These are phyloP conservation scores for Torymus tubicola DNA, from an alignment of 2,888 invertebrate genomes.

Conservation along the genomic window DNA sequence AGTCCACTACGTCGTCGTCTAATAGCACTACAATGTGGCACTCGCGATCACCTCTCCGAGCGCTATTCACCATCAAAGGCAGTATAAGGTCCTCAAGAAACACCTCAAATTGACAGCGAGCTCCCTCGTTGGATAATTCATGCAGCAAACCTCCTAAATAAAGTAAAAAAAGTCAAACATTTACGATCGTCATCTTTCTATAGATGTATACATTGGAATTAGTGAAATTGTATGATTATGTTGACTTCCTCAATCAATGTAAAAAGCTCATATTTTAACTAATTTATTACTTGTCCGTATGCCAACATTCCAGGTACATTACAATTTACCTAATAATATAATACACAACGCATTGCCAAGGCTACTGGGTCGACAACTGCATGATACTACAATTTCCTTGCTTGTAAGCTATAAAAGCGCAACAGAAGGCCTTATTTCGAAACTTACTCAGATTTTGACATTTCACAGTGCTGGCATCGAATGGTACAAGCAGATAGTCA, in stretches of 20 bases:
- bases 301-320: no score
- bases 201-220: no score
- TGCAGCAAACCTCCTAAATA: constrained; percentile 91
- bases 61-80: constrained; percentile 96
- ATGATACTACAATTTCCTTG: no score
- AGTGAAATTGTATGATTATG: no score
- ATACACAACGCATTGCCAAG: no score
- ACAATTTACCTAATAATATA: no score
- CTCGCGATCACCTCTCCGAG: constrained; percentile 96
- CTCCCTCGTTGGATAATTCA: constrained; percentile 99
- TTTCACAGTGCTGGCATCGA: constrained; percentile 95
- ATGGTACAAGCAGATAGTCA: constrained; percentile 98
- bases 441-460: constrained; percentile 95
- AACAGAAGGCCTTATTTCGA: no score
- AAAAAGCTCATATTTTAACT: no score
- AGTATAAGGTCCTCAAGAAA: constrained; percentile 97
- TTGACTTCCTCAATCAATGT: no score
- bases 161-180: constrained; percentile 17
- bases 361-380: no score
- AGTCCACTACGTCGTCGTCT: constrained; percentile 97
- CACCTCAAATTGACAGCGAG: constrained; percentile 95
- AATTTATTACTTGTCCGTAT: no score
- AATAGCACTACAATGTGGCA: constrained; percentile 97
- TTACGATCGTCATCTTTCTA: neutral
- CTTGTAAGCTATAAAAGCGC: no score